These are phyloP conservation scores for Pongo abelii DNA, from an alignment of 2,113 vertebrate species.

Conservation along the genomic window DNA sequence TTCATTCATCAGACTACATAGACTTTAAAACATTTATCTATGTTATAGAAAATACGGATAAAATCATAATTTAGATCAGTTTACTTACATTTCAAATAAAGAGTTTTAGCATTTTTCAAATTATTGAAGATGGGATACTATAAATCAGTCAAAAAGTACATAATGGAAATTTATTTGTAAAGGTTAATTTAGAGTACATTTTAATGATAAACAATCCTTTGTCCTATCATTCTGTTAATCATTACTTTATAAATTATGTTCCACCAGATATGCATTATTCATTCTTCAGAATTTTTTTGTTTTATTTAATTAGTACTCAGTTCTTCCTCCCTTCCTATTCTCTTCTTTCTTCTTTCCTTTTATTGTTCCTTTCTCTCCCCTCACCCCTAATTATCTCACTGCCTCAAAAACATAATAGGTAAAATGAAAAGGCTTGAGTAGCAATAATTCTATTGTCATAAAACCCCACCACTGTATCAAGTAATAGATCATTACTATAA, in stretches of 20 bases:
- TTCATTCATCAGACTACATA: not conserved
- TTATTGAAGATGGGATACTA: not conserved
- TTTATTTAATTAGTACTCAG: not conserved
- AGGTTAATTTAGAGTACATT: not conserved
- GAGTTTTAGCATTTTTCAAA: not conserved
- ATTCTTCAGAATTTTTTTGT: not conserved
- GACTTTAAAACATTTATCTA: not conserved
- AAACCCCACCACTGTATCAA: not conserved
- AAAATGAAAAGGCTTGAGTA: not conserved
- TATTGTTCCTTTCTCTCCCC: not conserved
- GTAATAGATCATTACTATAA: not conserved
- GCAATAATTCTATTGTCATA: not conserved
- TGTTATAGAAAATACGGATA: not conserved
- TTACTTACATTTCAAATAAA: conserved; percentile 15
- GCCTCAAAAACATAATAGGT: not conserved
- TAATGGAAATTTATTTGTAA: conserved; percentile 3
- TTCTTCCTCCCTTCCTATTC: not conserved
- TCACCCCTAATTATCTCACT: not conserved
- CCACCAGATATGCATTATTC: not conserved
- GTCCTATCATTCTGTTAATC: not conserved
- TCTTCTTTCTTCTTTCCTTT: not conserved
- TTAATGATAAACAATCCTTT: conserved; percentile 6
- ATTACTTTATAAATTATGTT: not conserved
- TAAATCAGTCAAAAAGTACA: not conserved
- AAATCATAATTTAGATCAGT: not conserved